Conservation (phyloP, 2,113 vertebrate species). For the Pelodiscus sinensis region DNA sequence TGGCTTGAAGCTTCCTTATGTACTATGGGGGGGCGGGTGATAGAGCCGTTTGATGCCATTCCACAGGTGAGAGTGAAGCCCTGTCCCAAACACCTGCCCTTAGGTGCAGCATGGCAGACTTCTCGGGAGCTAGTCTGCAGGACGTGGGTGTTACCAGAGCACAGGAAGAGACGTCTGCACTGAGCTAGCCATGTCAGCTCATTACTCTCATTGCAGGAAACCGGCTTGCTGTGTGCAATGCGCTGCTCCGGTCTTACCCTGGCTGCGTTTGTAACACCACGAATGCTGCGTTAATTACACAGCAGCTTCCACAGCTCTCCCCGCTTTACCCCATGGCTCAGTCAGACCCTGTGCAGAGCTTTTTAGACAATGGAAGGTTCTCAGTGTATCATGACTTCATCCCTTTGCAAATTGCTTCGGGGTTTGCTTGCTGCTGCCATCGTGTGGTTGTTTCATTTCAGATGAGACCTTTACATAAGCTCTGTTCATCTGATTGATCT, state of each 20-base stretch:
- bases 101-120: not conserved
- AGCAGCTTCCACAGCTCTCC: not conserved
- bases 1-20: not conserved
- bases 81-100: not conserved
- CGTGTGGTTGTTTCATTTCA: not conserved
- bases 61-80: not conserved
- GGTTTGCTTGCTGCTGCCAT: not conserved
- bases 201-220: no score
- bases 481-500: not conserved
- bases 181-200: not conserved
- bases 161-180: fast-evolving
- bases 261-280: not conserved
- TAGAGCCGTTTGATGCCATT: not conserved
- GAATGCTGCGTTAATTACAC: not conserved
- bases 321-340: not conserved
- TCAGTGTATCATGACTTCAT: not conserved
- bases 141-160: not conserved
- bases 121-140: not conserved
- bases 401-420: not conserved
- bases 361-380: not conserved
- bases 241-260: not conserved
- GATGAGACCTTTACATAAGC: not conserved
- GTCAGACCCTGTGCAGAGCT: not conserved
- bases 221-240: not conserved
- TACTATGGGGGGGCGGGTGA: not conserved